Conservation (phyloP, 2,888 invertebrate species). For the Prosopocoilus inquinatus region DNA sequence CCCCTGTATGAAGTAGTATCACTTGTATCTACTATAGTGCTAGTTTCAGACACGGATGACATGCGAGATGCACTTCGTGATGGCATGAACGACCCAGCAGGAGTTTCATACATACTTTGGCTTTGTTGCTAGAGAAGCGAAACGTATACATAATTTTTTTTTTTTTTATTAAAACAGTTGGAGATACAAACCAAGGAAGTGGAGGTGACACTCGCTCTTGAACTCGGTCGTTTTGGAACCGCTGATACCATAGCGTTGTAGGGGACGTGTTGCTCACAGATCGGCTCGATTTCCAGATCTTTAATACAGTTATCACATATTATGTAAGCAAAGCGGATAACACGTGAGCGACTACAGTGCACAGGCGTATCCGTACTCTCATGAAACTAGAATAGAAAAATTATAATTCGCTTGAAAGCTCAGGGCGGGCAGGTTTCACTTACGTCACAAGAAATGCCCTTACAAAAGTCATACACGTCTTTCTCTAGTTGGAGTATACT, state of each 20-base stretch:
- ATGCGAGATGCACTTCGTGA: neutral
- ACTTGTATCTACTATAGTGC: constrained; percentile 4
- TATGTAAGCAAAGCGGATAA: constrained; percentile 48
- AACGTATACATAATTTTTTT: neutral
- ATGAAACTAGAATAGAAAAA: constrained; percentile 45
- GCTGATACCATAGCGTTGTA: constrained; percentile 18
- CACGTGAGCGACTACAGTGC: constrained; percentile 49
- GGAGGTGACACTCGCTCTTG: neutral
- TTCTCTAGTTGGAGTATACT: constrained; percentile 40
- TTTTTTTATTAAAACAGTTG: neutral
- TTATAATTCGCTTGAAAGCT: constrained; percentile 7
- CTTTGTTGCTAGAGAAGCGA: neutral
- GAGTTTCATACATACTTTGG: neutral
- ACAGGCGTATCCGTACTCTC: constrained; percentile 42
- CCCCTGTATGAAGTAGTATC: constrained; percentile 4
- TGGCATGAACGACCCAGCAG: neutral
- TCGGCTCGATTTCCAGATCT: constrained; percentile 44
- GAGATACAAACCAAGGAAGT: no score
- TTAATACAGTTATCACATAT: constrained; percentile 50
- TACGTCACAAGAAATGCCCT: constrained; percentile 47
- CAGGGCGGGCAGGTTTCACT: no score
- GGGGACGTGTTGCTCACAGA: constrained; percentile 49
- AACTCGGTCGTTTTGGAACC: neutral
- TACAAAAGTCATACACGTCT: constrained; percentile 41
- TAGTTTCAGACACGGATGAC: constrained; percentile 10